A percentile compares a stretch with the other conserved stretches of the same genome.
phyloP scores from a whole-genome alignment of 2,113 vertebrate species.

The Lutjanus erythropterus region DNA sequence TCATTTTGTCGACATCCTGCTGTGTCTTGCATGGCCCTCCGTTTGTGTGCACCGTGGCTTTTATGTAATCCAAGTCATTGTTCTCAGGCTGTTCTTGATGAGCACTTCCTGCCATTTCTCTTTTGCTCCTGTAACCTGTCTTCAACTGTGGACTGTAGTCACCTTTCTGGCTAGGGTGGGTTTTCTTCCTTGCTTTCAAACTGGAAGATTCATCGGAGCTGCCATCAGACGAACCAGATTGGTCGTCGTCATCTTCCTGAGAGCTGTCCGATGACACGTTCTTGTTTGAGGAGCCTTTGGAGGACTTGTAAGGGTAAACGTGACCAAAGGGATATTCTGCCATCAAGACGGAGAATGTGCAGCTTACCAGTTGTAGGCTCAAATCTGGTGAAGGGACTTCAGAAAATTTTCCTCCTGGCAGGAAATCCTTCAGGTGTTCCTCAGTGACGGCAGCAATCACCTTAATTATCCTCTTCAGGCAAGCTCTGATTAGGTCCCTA shows the following conservation, averaged over 20 bases:
- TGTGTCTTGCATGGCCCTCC: slow-evolving; percentile 82
- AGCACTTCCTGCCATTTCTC: background rate
- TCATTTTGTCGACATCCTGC: slow-evolving; percentile 81
- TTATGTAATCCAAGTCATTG: slow-evolving; percentile 71
- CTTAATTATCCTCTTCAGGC: slow-evolving; percentile 80
- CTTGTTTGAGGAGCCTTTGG: background rate
- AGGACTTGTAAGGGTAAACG: background rate
- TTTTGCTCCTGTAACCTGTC: background rate
- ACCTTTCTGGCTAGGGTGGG: background rate
- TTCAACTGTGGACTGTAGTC: background rate
- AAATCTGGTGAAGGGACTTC: slow-evolving; percentile 65
- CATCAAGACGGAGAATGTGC: slow-evolving; percentile 82
- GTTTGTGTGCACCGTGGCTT: slow-evolving; percentile 67
- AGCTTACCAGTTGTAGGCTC: slow-evolving; percentile 64
- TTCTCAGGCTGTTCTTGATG: slow-evolving; percentile 14
- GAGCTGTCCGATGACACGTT: slow-evolving; percentile 42
- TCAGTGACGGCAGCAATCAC: slow-evolving; percentile 77
- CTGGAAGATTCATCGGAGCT: slow-evolving; percentile 4
- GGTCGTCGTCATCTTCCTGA: slow-evolving; percentile 17
- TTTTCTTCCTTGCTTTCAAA: background rate
- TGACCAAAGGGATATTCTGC: slow-evolving; percentile 78
- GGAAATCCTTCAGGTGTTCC: slow-evolving; percentile 80
- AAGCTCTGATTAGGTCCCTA: slow-evolving; percentile 77
- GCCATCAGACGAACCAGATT: slow-evolving; percentile 2
- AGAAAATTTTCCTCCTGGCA: slow-evolving; percentile 81